Evolutionary conservation across 2,113 vertebrate species (phyloP).

Genomic region (Apeltes quadracus): DNA sequence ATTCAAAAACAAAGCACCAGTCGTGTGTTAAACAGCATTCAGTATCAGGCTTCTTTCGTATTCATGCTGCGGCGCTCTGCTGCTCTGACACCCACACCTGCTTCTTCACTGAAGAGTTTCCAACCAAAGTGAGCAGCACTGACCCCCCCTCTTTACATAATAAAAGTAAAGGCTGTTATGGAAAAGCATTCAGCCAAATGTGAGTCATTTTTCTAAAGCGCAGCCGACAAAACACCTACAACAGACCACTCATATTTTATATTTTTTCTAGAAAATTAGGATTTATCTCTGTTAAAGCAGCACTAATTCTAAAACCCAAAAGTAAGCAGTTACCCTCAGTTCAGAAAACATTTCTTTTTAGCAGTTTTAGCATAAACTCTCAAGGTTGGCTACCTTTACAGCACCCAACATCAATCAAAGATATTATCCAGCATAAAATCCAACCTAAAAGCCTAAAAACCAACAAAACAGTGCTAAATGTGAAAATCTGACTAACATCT

Average conservation of each 20-base stretch:
- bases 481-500: not conserved
- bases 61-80: slow-evolving; percentile 33
- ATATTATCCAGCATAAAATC: not conserved
- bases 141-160: slow-evolving; percentile 1
- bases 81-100: slow-evolving; percentile 28
- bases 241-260: not conserved
- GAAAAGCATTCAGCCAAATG: not conserved
- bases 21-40: slow-evolving; percentile 57
- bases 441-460: not conserved
- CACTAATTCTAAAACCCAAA: not conserved
- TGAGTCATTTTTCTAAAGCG: not conserved
- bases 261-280: not conserved
- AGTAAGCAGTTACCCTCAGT: not conserved
- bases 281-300: slow-evolving; percentile 4
- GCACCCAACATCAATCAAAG: not conserved
- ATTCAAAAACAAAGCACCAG: slow-evolving; percentile 67
- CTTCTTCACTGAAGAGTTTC: slow-evolving; percentile 39
- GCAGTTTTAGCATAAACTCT: not conserved
- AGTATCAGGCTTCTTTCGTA: slow-evolving; percentile 24
- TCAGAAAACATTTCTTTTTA: not conserved
- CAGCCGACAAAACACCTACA: not conserved
- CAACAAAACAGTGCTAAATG: not conserved
- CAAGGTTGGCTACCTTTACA: not conserved
- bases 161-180: not conserved
- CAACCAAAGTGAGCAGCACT: slow-evolving; percentile 3